phyloP scores from a whole-genome alignment of 1,140 invertebrate genomes.

The Bombus huntii region DNA sequence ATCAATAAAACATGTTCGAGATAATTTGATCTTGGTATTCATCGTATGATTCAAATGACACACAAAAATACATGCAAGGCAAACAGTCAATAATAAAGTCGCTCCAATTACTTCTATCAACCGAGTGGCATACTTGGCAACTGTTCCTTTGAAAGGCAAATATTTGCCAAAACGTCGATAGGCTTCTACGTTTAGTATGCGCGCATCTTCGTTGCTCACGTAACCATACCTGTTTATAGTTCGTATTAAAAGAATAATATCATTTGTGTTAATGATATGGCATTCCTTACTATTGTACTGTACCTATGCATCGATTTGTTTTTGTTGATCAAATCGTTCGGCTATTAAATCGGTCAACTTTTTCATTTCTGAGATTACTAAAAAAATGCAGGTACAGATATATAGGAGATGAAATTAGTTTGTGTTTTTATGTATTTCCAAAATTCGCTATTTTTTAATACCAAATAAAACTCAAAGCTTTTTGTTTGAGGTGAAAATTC shows the following conservation, averaged over 20 bases:
- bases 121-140: constrained; percentile 36
- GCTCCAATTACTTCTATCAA: constrained; percentile 46
- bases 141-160: constrained; percentile 15
- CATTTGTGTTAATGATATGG: neutral
- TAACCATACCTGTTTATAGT: neutral
- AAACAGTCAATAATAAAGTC: constrained; percentile 32
- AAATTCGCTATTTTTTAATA: too few relatives aligned
- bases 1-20: neutral
- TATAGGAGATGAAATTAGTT: neutral
- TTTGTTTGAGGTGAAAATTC: too few relatives aligned
- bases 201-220: neutral
- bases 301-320: neutral
- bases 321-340: neutral
- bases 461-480: too few relatives aligned
- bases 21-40: neutral
- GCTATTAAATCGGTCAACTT: neutral
- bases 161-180: constrained; percentile 38
- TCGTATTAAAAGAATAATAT: neutral
- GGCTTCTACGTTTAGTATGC: neutral
- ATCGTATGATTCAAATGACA: neutral
- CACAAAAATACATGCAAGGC: constrained; percentile 19
- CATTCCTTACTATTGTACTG: neutral
- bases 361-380: neutral
- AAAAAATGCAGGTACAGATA: neutral
- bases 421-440: too few relatives aligned